Conservation (phyloP, 92 coral and sea anemone genomes). For the Porites evermanni region DNA sequence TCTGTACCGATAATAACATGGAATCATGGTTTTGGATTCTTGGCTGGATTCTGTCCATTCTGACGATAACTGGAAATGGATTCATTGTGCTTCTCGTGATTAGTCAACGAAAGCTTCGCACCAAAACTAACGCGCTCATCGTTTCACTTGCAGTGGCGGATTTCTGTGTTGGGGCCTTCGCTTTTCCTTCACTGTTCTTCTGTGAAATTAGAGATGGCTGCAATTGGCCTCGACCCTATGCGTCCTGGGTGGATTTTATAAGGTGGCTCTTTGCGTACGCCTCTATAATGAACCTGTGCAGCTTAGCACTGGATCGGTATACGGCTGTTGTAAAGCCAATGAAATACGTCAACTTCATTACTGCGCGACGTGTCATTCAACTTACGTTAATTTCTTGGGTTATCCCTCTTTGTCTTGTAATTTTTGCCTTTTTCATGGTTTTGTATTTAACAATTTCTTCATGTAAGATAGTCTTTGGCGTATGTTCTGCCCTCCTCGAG, state of each 20-base stretch:
- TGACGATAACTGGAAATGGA: neutral
- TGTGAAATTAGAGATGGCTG: neutral
- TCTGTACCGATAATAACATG: neutral
- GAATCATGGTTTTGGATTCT: neutral
- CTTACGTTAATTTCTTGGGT: neutral
- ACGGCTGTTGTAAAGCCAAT: neutral
- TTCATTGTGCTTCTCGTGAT: neutral
- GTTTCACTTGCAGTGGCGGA: neutral
- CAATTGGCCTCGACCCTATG: neutral
- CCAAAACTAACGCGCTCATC: neutral
- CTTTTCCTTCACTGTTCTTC: neutral
- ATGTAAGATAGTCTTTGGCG: too few species aligned
- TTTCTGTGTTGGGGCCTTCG: neutral
- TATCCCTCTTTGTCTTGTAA: neutral
- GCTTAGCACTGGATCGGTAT: conserved; percentile 3
- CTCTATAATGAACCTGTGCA: conserved; percentile 16
- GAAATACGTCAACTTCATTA: neutral
- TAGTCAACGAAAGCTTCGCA: neutral
- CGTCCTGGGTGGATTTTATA: neutral
- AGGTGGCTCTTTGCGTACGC: neutral
- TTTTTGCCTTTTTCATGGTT: neutral
- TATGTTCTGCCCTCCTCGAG: too few species aligned
- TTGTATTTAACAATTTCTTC: too few species aligned
- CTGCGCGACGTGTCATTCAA: neutral
- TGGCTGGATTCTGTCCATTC: neutral